Evolutionary conservation across 2,797 vertebrate genomes (phyloP), one percentile per base, ranked within the genome.

Genomic region (Gobionotothen gibberifrons): DNA sequence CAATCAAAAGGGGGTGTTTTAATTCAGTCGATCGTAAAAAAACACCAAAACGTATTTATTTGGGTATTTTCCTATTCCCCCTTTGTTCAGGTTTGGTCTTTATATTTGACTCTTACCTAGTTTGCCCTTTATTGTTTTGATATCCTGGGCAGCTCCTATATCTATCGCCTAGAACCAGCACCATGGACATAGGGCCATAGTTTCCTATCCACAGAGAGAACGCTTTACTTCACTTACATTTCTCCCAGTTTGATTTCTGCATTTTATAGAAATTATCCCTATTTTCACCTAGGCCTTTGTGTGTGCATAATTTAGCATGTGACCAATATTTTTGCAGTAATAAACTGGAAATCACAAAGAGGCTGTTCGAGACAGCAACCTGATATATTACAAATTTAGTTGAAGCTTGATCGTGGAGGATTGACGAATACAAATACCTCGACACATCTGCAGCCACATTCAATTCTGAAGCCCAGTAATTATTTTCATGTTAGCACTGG

Each of bases 151-250:
- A 29, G 47, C 47, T 40, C 43, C n/a, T 12, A 43, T 10, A 13
- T 36, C 61, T n/a, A 46, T 16, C 10, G 51, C 58, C 21, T 5
- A 4, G 7, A 21, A 46, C 67, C 58, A 68, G 58, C 52, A 67
- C 53, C 29, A 42, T 9, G 53, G 59, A 48, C 47, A 66, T 21
- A 21, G 21, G 21, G 55, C 2, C 55, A 49, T 12, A 46, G 17
- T 59, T 47, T 29, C 40, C 19, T 36, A n/a, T n/a, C n/a, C n/a
- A 14, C 40, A 48, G 29, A 53, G 36, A 26, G 13, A 3, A 19
- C n/a, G 56, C 60, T 55, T 62, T 26, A 26, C 26, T 26, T 26
- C 26, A 5, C 26, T 26, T 26, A 26, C 26, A 26, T 26, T 5
- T 26, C 26, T 26, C 26, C 26, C 26, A 7, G 6, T 62, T 46